Evolutionary conservation across 2,888 invertebrate species (phyloP).

Genomic region (Pandemis cinnamomeana): DNA sequence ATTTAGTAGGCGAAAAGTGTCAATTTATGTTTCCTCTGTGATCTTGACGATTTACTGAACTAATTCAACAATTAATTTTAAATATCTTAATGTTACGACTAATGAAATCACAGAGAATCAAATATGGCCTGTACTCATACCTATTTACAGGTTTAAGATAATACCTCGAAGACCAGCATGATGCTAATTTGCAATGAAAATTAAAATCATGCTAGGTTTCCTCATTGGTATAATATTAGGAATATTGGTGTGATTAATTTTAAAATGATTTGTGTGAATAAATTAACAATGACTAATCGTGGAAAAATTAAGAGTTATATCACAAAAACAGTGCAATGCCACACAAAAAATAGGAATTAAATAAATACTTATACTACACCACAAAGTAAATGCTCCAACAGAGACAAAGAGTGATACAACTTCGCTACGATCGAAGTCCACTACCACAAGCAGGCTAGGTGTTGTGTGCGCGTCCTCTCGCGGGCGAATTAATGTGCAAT

Average conservation of each 20-base stretch:
- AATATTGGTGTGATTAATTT: conserved; percentile 3
- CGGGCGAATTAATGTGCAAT: too few species aligned
- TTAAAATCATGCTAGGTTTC: neutral
- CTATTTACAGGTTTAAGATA: conserved; percentile 3
- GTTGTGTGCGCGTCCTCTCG: too few species aligned
- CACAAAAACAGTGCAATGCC: conserved; percentile 44
- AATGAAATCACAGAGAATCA: conserved; percentile 56
- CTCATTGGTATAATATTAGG: neutral
- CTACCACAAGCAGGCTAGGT: too few species aligned
- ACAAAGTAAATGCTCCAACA: neutral
- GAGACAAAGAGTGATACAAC: neutral
- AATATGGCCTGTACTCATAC: conserved; percentile 50
- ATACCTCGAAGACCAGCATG: neutral
- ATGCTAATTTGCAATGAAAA: neutral
- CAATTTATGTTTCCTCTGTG: conserved; percentile 24
- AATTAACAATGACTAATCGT: conserved; percentile 9
- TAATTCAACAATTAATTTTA: conserved; percentile 23
- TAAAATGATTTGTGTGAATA: conserved; percentile 14
- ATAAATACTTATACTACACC: conserved; percentile 26
- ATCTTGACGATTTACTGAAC: conserved; percentile 12
- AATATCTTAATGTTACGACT: conserved; percentile 44
- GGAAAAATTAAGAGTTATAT: conserved; percentile 31
- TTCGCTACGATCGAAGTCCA: too few species aligned
- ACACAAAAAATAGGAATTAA: conserved; percentile 32
- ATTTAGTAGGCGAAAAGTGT: conserved; percentile 35